A percentile compares a stretch with the other conserved stretches of the same genome.
phyloP scores from a whole-genome alignment of 1,140 invertebrate genomes.

The Penaeus japonicus region DNA sequence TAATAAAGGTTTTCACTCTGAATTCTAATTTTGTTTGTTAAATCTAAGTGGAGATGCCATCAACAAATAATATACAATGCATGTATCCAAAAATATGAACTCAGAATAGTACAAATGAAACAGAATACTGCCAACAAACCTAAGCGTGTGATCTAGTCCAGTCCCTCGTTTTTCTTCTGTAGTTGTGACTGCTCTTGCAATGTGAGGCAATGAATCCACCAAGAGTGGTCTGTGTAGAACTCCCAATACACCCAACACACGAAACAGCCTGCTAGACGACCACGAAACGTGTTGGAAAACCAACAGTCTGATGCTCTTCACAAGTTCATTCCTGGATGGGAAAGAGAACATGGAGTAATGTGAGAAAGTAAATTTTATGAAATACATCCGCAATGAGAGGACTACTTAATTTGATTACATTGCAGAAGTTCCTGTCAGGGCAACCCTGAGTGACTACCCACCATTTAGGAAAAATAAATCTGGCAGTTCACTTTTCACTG shows the following conservation, averaged over 20 bases:
- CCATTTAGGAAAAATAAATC: too few species aligned
- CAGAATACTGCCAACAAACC: not conserved
- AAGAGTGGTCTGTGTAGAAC: slow-evolving; percentile 32
- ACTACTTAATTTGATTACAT: too few species aligned
- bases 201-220: slow-evolving; percentile 34
- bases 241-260: slow-evolving; percentile 38
- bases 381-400: too few species aligned
- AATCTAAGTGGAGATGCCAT: too few species aligned
- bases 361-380: not conserved
- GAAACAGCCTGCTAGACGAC: slow-evolving; percentile 43
- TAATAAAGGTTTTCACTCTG: too few species aligned
- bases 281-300: slow-evolving; percentile 47
- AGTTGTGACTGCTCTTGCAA: slow-evolving; percentile 32
- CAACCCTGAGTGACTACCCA: too few species aligned
- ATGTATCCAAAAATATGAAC: too few species aligned
- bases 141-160: slow-evolving; percentile 48
- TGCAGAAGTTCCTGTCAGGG: too few species aligned
- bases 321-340: not conserved
- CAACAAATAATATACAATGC: too few species aligned
- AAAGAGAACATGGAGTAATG: not conserved
- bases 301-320: slow-evolving; percentile 25
- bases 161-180: slow-evolving; percentile 56
- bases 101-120: too few species aligned
- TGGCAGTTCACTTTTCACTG: too few species aligned
- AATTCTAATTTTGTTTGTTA: too few species aligned